A percentile compares a stretch with the other conserved stretches of the same genome.
phyloP scores from a whole-genome alignment of 2,888 invertebrate genomes.

The Molorchus minor region DNA sequence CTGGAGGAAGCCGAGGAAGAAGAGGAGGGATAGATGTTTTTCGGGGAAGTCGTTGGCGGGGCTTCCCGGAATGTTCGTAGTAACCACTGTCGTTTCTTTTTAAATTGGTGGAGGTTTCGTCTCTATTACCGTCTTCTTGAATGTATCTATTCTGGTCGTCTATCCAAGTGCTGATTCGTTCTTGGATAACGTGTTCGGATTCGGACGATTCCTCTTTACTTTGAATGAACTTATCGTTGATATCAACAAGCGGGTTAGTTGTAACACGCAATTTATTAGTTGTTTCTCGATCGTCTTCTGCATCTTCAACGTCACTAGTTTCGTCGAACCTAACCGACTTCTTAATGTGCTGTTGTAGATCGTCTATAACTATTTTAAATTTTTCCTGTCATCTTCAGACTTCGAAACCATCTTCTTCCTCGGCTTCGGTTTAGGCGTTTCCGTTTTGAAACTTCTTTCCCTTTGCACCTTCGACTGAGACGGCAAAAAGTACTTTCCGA shows the following conservation, averaged over 20 bases:
- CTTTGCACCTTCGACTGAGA: conserved; percentile 38
- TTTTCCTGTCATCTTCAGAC: conserved; percentile 38
- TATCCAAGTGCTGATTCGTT: conserved; percentile 58
- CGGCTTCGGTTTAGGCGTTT: conserved; percentile 52
- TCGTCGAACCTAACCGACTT: conserved; percentile 60
- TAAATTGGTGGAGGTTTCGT: conserved; percentile 35
- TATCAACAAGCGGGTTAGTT: conserved; percentile 37
- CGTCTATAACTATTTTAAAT: conserved; percentile 51
- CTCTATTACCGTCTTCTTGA: conserved; percentile 26
- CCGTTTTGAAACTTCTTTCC: conserved; percentile 23
- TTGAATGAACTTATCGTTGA: conserved; percentile 33
- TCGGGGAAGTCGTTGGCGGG: conserved; percentile 58
- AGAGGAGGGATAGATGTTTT: conserved; percentile 54
- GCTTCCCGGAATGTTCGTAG: conserved; percentile 57
- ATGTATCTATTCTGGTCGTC: conserved; percentile 59
- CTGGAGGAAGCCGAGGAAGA: conserved; percentile 40
- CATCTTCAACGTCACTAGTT: conserved; percentile 38
- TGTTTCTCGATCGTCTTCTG: conserved; percentile 11
- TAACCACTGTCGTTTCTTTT: conserved; percentile 58
- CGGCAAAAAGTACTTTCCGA: conserved; percentile 51
- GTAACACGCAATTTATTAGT: conserved; percentile 33
- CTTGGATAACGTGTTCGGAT: conserved; percentile 41
- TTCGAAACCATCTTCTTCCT: conserved; percentile 49
- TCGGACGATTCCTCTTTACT: conserved; percentile 37
- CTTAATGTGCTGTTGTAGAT: conserved; percentile 55